phyloP scores from a whole-genome alignment of 2,113 vertebrate genomes.

The Gasterosteus aculeatus region DNA sequence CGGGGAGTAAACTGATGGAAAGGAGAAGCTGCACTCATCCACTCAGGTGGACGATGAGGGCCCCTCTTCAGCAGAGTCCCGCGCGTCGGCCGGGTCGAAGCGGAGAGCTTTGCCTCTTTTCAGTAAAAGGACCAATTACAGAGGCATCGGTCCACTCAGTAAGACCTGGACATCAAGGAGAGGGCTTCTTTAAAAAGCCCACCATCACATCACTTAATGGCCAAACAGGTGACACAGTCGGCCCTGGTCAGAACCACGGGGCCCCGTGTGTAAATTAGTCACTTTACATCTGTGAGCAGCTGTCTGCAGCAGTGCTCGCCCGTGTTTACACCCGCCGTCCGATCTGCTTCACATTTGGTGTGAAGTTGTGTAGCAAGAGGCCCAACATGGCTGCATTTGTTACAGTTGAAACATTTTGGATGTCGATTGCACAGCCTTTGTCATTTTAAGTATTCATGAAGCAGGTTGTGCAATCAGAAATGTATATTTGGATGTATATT shows the following conservation, averaged over 20 bases:
- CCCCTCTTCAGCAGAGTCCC: constrained; percentile 23
- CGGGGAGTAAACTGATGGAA: neutral
- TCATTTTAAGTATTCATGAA: constrained; percentile 35
- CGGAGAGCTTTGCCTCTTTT: neutral
- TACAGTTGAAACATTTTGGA: neutral
- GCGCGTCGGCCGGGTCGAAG: constrained; percentile 16
- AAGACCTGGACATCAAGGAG: constrained; percentile 26
- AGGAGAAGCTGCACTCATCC: constrained; percentile 11
- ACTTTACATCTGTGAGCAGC: neutral
- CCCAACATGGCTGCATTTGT: neutral
- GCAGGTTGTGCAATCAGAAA: constrained; percentile 18
- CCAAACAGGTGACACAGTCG: neutral
- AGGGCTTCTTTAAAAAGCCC: neutral
- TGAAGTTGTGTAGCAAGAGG: neutral
- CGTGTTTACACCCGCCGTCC: constrained; percentile 7
- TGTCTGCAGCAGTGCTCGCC: neutral
- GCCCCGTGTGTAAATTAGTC: neutral
- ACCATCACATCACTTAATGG: constrained; percentile 1
- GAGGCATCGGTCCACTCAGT: neutral
- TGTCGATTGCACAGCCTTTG: neutral
- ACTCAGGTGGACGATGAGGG: constrained; percentile 14
- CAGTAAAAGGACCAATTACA: constrained; percentile 19
- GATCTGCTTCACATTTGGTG: constrained; percentile 1
- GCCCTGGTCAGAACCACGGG: neutral
- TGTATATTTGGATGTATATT: neutral